Conservation (phyloP, 2,888 invertebrate species). For the Scaptomyza caliginosa region DNA sequence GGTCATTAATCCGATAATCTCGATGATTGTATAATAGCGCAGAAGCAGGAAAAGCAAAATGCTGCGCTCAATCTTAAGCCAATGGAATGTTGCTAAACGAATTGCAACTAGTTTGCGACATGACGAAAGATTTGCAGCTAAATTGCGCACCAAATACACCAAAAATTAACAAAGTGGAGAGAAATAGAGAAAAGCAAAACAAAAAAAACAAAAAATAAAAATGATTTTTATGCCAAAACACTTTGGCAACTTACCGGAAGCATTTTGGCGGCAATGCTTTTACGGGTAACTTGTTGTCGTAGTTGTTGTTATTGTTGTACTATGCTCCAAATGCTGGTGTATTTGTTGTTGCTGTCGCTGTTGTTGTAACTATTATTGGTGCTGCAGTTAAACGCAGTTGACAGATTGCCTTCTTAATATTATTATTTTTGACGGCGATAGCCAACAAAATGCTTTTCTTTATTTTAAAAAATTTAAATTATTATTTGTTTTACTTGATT, state of each 20-base stretch:
- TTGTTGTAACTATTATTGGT: slow-evolving; percentile 39
- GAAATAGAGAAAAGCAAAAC: slow-evolving; percentile 8
- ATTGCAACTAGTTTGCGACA: slow-evolving; percentile 12
- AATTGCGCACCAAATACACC: slow-evolving; percentile 43
- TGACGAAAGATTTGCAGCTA: slow-evolving; percentile 34
- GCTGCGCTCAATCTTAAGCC: background rate
- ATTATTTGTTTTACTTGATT: background rate
- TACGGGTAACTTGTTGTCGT: slow-evolving; percentile 35
- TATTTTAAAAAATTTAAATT: slow-evolving; percentile 24
- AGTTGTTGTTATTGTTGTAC: slow-evolving; percentile 4
- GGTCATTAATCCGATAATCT: slow-evolving; percentile 9
- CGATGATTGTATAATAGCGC: slow-evolving; percentile 17
- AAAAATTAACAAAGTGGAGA: background rate
- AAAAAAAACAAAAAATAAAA: background rate
- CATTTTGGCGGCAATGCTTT: slow-evolving; percentile 75
- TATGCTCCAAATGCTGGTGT: slow-evolving; percentile 4
- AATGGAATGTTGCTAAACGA: slow-evolving; percentile 25
- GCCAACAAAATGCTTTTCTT: slow-evolving; percentile 44
- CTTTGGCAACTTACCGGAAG: slow-evolving; percentile 79
- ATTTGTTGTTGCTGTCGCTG: slow-evolving; percentile 21
- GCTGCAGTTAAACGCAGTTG: slow-evolving; percentile 24
- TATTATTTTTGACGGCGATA: slow-evolving; percentile 24
- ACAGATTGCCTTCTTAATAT: slow-evolving; percentile 22
- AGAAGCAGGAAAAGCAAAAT: slow-evolving; percentile 13
- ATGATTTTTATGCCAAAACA: slow-evolving; percentile 31